These are phyloP conservation scores for Salvelinus fontinalis DNA, from an alignment of 2,113 vertebrate species.

Conservation along the genomic window DNA sequence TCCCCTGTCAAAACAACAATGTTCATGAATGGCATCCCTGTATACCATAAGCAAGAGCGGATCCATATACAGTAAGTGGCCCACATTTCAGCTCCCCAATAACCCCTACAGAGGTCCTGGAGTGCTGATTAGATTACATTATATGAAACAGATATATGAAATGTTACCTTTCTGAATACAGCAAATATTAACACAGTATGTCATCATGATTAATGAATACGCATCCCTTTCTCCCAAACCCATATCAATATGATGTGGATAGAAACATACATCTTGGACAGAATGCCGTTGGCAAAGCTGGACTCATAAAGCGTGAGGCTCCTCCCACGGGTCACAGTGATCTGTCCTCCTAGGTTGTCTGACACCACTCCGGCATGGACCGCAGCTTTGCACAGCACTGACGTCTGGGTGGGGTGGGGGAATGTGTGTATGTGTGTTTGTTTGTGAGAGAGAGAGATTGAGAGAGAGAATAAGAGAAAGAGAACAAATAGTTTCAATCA, in stretches of 20 bases:
- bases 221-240: background rate
- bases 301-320: slow-evolving; percentile 84
- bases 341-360: slow-evolving; percentile 75
- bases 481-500: too few relatives aligned
- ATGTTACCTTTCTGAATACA: background rate
- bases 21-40: slow-evolving; percentile 5
- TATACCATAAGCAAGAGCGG: background rate
- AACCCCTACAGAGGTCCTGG: too few relatives aligned
- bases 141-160: background rate
- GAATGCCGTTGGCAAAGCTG: slow-evolving; percentile 81
- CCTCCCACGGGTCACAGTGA: slow-evolving; percentile 72
- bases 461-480: background rate
- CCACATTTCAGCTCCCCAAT: too few relatives aligned
- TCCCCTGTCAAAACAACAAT: slow-evolving; percentile 69
- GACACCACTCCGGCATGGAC: slow-evolving; percentile 80
- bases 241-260: background rate
- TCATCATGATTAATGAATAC: too few relatives aligned
- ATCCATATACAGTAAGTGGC: background rate
- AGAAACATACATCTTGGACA: slow-evolving; percentile 77
- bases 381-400: slow-evolving; percentile 83
- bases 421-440: background rate
- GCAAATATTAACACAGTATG: background rate
- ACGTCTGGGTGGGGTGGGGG: slow-evolving; percentile 72
- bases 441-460: too few relatives aligned
- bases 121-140: too few relatives aligned